Evolutionary conservation across 2,797 vertebrate species (phyloP).

Genomic region (Echeneis naucrates): DNA sequence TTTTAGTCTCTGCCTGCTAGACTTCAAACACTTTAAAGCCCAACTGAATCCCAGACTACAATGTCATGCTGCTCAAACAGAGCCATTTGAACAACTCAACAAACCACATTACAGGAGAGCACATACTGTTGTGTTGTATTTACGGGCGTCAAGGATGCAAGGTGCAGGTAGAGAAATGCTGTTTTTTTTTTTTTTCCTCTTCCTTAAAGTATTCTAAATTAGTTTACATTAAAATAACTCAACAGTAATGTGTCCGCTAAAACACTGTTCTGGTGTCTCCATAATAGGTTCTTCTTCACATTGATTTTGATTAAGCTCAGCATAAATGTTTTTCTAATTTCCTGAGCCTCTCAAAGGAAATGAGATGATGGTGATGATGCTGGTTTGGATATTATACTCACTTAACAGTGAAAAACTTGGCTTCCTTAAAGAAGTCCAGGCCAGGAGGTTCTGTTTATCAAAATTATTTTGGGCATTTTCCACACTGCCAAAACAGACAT

Average conservation of each 20-base stretch:
- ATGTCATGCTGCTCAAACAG: constrained; percentile 24
- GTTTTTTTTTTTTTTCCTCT: constrained; percentile 5
- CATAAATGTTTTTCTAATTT: neutral
- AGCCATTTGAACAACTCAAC: constrained; percentile 12
- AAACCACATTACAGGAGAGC: neutral
- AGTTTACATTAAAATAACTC: neutral
- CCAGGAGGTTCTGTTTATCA: neutral
- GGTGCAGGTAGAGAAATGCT: neutral
- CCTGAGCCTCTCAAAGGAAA: neutral
- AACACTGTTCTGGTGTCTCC: neutral
- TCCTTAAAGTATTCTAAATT: neutral
- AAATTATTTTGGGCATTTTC: neutral
- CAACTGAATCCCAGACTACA: constrained; percentile 9
- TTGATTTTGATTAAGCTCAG: neutral
- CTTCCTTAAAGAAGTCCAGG: neutral
- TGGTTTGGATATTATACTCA: no score
- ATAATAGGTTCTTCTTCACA: no score
- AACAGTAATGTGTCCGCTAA: neutral
- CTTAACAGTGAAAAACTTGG: no score
- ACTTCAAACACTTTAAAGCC: constrained; percentile 46
- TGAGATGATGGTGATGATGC: no score
- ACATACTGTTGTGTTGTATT: neutral
- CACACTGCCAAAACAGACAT: neutral
- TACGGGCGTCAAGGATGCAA: neutral
- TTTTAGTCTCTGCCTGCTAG: constrained; percentile 31